Conservation (phyloP, 2,888 invertebrate genomes). For the Aspidapion aeneum region DNA sequence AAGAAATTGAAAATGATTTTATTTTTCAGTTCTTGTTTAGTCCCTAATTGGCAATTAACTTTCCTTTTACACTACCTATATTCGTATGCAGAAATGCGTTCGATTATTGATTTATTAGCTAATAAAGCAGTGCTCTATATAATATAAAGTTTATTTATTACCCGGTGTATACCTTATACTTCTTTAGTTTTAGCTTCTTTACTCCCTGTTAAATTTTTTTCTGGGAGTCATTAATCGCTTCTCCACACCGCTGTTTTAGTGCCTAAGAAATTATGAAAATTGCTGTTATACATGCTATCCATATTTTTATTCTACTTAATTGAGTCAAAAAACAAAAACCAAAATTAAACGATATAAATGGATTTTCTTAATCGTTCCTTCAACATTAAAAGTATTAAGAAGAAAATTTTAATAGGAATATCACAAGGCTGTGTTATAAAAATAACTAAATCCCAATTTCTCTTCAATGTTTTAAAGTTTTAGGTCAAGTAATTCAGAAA, state of each 20-base stretch:
- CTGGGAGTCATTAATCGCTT: neutral
- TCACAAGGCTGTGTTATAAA: too few relatives aligned
- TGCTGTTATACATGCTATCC: neutral
- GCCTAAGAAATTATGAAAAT: neutral
- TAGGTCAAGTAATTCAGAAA: too few relatives aligned
- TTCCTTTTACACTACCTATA: conserved; percentile 31
- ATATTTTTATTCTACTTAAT: too few relatives aligned
- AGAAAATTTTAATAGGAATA: too few relatives aligned
- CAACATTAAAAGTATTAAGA: too few relatives aligned
- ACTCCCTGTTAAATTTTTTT: neutral
- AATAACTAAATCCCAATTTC: too few relatives aligned
- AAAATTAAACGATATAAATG: too few relatives aligned
- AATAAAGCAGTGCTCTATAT: conserved; percentile 33
- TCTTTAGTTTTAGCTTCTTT: neutral
- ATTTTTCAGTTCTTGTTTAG: conserved; percentile 26
- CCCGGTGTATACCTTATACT: neutral
- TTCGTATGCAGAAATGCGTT: conserved; percentile 33
- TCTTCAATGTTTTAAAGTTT: too few relatives aligned
- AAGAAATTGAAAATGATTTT: conserved; percentile 27
- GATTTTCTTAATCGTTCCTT: too few relatives aligned
- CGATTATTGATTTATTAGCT: conserved; percentile 36
- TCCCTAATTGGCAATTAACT: conserved; percentile 35
- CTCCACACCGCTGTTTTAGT: neutral
- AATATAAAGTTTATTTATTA: conserved; percentile 31
- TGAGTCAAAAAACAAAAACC: too few relatives aligned